These are phyloP conservation scores for Mus spicilegus DNA, from an alignment of 2,113 vertebrate genomes.

Conservation along the genomic window DNA sequence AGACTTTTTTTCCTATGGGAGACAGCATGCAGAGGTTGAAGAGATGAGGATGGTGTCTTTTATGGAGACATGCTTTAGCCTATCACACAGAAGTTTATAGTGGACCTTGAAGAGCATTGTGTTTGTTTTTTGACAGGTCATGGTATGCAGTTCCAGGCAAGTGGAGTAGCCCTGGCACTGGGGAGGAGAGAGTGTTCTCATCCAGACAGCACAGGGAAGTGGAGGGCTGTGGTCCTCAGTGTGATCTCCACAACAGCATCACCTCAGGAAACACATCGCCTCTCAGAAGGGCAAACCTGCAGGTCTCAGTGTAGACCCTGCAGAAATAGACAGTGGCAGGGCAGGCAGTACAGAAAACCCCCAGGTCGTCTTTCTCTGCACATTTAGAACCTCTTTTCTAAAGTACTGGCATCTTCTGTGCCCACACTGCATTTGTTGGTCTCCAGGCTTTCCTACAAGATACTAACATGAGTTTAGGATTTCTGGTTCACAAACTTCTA, in stretches of 20 bases:
- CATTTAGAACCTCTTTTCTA: neutral
- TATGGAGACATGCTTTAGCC: neutral
- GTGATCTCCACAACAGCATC: neutral
- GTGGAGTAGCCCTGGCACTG: neutral
- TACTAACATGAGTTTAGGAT: neutral
- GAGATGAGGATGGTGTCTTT: neutral
- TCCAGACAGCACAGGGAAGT: neutral
- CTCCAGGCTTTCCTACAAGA: neutral
- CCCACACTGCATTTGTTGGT: neutral
- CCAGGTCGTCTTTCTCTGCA: neutral
- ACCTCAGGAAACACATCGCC: neutral
- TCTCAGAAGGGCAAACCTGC: neutral
- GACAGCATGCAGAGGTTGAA: neutral
- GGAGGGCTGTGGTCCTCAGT: neutral
- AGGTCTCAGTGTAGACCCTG: neutral
- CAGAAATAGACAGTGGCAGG: neutral
- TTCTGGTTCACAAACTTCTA: conserved; percentile 20
- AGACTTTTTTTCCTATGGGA: neutral
- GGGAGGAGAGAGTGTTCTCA: conserved; percentile 1
- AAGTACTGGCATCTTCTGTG: neutral
- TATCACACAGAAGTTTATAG: neutral
- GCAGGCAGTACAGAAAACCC: neutral
- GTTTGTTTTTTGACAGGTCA: neutral
- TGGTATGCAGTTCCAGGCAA: neutral
- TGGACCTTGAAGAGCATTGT: neutral